phyloP scores from a whole-genome alignment of 2,797 vertebrate species.

The Brachyalestes nurse region DNA sequence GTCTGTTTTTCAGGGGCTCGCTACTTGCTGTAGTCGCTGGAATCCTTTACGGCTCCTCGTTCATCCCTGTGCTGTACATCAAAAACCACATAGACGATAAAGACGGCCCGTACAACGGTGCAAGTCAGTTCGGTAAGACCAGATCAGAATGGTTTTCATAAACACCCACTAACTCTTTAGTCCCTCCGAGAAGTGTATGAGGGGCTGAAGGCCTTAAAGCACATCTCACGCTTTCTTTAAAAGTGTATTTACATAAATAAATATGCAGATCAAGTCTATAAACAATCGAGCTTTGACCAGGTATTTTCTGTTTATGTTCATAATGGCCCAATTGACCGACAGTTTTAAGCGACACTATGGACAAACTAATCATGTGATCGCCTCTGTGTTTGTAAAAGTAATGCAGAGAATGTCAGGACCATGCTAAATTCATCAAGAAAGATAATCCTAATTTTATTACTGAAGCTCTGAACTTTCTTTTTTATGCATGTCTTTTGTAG shows the following conservation, averaged over 20 bases:
- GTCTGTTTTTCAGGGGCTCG: slow-evolving; percentile 73
- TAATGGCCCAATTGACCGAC: too few species aligned
- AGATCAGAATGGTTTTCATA: not conserved
- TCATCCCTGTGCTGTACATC: slow-evolving; percentile 86
- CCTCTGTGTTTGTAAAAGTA: too few species aligned
- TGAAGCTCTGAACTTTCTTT: not conserved
- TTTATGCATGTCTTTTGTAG: slow-evolving; percentile 67
- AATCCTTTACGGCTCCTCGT: slow-evolving; percentile 82
- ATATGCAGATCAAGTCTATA: too few species aligned
- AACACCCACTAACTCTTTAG: too few species aligned
- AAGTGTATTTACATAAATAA: too few species aligned
- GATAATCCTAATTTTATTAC: not conserved
- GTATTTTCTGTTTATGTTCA: too few species aligned
- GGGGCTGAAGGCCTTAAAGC: too few species aligned
- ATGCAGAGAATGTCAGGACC: too few species aligned
- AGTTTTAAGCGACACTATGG: not conserved
- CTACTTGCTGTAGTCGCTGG: slow-evolving; percentile 79
- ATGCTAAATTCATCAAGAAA: too few species aligned
- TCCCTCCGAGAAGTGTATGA: too few species aligned
- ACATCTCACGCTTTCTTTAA: too few species aligned
- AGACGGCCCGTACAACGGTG: slow-evolving; percentile 73
- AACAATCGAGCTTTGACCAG: too few species aligned
- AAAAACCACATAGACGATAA: slow-evolving; percentile 83
- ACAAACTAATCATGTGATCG: not conserved
- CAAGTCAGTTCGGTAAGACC: slow-evolving; percentile 84